phyloP scores from a whole-genome alignment of 1,140 invertebrate genomes.

The Propsilocerus akamusi region DNA sequence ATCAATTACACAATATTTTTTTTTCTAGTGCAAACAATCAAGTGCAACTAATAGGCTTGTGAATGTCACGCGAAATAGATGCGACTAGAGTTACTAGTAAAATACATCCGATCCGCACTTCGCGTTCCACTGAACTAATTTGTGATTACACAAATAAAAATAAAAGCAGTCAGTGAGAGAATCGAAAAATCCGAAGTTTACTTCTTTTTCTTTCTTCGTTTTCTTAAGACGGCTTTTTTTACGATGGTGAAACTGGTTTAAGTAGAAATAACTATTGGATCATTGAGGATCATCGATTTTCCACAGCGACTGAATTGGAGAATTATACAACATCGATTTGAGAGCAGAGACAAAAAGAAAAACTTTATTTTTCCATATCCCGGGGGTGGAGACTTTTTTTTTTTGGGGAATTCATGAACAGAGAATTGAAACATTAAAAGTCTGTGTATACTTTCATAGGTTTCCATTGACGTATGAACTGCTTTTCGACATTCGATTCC shows the following conservation, averaged over 20 bases:
- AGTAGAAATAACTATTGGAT: not conserved
- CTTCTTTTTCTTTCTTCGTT: not conserved
- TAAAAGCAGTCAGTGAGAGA: too few relatives aligned
- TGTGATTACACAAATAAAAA: not conserved
- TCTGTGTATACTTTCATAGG: too few relatives aligned
- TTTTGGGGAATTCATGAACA: too few relatives aligned
- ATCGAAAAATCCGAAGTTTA: not conserved
- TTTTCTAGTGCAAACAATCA: not conserved
- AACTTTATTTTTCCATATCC: too few relatives aligned
- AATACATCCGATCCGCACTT: not conserved
- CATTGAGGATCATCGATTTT: not conserved
- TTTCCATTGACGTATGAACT: too few relatives aligned
- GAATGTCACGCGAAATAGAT: not conserved
- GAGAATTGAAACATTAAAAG: too few relatives aligned
- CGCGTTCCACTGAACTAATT: not conserved
- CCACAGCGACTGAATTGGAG: not conserved
- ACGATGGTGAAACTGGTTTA: not conserved
- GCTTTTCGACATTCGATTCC: too few relatives aligned
- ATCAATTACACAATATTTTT: not conserved
- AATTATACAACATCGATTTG: too few relatives aligned
- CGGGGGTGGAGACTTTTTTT: too few relatives aligned
- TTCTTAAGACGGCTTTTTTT: not conserved
- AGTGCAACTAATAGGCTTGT: not conserved
- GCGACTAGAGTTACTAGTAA: not conserved
- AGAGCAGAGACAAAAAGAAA: too few relatives aligned